Percentiles rank a stretch among this genome's conserved stretches.
These are phyloP conservation scores for Bombus balteatus DNA, from an alignment of 1,140 invertebrate species.

Conservation along the genomic window DNA sequence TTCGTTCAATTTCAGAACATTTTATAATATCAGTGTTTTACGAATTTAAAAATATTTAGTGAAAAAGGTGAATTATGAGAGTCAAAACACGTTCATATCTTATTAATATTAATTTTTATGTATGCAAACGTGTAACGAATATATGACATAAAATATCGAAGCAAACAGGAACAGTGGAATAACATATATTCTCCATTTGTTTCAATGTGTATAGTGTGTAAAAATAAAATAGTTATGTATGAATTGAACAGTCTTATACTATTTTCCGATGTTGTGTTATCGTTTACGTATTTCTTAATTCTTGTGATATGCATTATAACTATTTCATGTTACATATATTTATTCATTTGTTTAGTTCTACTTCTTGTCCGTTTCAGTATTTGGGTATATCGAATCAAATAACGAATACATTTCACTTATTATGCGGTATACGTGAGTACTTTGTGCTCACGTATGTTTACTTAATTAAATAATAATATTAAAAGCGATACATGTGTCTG, in stretches of 20 bases:
- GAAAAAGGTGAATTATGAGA: too few relatives aligned
- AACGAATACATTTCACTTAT: too few relatives aligned
- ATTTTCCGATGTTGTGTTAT: constrained; percentile 10
- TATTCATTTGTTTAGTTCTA: too few relatives aligned
- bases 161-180: constrained; percentile 1
- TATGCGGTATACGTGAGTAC: too few relatives aligned
- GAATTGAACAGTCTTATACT: constrained; percentile 31
- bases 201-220: constrained; percentile 35
- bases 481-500: too few relatives aligned
- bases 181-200: constrained; percentile 65
- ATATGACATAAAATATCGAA: not conserved
- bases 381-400: too few relatives aligned
- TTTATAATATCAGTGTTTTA: not conserved
- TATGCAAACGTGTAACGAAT: not conserved
- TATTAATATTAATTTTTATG: constrained; percentile 12
- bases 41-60: not conserved
- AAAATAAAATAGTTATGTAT: constrained; percentile 13
- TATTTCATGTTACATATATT: not conserved
- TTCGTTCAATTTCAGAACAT: not conserved
- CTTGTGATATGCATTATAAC: not conserved
- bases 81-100: not conserved
- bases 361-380: too few relatives aligned
- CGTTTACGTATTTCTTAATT: not conserved
- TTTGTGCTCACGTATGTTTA: too few relatives aligned
- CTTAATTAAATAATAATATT: too few relatives aligned